Percentiles rank a stretch among this genome's conserved stretches.
phyloP scores from a whole-genome alignment of 2,113 vertebrate species.

The Eurypyga helias region DNA sequence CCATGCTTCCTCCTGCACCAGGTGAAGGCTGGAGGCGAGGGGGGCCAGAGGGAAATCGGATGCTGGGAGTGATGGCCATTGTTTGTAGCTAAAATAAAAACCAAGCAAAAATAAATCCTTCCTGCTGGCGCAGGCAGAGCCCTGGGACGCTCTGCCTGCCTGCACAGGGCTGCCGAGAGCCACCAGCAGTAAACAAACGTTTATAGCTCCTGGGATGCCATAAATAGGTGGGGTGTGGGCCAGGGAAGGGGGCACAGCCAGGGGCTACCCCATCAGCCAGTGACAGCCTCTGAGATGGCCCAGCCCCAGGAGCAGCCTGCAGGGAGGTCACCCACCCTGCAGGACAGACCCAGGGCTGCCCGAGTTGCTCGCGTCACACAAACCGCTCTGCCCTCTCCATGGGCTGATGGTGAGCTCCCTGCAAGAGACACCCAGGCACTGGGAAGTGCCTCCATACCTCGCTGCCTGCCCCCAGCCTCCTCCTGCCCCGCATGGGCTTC shows the following conservation, averaged over 20 bases:
- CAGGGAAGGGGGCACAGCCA: background rate
- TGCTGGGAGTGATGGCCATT: slow-evolving; percentile 45
- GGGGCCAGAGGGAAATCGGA: background rate
- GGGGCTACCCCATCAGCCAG: background rate
- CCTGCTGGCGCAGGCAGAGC: slow-evolving; percentile 62
- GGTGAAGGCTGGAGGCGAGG: slow-evolving; percentile 32
- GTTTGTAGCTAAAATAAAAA: slow-evolving; percentile 74
- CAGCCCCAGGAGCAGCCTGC: background rate
- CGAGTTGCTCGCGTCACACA: background rate
- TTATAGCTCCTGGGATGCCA: background rate
- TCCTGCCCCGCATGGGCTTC: background rate
- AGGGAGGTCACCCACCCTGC: background rate
- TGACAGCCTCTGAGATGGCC: background rate
- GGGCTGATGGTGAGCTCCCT: background rate
- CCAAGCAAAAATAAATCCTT: slow-evolving; percentile 66
- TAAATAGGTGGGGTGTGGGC: background rate
- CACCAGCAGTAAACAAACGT: background rate
- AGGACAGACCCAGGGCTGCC: accelerated
- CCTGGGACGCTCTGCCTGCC: background rate
- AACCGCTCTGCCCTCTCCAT: accelerated
- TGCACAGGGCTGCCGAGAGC: background rate
- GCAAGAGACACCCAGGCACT: accelerated
- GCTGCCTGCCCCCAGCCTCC: background rate
- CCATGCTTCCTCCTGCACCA: slow-evolving; percentile 28
- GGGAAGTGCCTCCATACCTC: accelerated